These are phyloP conservation scores for Oncorhynchus masou DNA, from an alignment of 2,113 vertebrate genomes.

Conservation along the genomic window DNA sequence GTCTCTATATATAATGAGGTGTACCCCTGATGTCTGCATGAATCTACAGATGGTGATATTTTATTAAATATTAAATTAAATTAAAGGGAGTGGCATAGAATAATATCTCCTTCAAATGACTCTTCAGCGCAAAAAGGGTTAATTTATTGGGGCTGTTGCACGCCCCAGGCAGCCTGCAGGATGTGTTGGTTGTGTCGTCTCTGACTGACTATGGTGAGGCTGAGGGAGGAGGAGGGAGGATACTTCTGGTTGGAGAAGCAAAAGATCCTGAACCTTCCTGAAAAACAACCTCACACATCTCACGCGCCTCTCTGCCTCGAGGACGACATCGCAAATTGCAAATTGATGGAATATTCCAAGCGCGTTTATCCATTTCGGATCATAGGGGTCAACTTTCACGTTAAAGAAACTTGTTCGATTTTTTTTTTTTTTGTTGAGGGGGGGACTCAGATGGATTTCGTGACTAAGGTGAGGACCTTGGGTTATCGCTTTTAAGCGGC, in stretches of 20 bases:
- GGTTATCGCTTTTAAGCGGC: not conserved
- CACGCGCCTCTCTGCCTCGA: slow-evolving; percentile 25
- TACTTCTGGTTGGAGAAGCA: slow-evolving; percentile 59
- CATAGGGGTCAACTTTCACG: not conserved
- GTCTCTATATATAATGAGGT: too few species aligned
- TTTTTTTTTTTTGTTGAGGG: too few species aligned
- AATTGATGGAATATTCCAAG: slow-evolving; percentile 1
- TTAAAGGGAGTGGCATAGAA: slow-evolving; percentile 48
- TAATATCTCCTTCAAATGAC: slow-evolving; percentile 10
- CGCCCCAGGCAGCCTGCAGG: slow-evolving; percentile 51
- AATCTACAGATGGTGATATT: not conserved
- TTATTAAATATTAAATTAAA: too few species aligned
- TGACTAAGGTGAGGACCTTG: slow-evolving; percentile 17
- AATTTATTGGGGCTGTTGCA: slow-evolving; percentile 56
- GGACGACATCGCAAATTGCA: not conserved
- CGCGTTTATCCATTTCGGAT: not conserved
- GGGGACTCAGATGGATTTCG: not conserved
- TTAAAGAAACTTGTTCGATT: not conserved
- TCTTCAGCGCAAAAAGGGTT: slow-evolving; percentile 62
- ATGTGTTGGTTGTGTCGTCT: slow-evolving; percentile 49
- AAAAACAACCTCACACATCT: slow-evolving; percentile 44
- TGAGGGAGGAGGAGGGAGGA: slow-evolving; percentile 52
- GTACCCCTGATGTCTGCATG: too few species aligned
- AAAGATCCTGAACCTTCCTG: slow-evolving; percentile 59
- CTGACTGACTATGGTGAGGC: not conserved